Evolutionary conservation across 1,140 invertebrate species (phyloP).

Genomic region (Neuroterus valhalla): DNA sequence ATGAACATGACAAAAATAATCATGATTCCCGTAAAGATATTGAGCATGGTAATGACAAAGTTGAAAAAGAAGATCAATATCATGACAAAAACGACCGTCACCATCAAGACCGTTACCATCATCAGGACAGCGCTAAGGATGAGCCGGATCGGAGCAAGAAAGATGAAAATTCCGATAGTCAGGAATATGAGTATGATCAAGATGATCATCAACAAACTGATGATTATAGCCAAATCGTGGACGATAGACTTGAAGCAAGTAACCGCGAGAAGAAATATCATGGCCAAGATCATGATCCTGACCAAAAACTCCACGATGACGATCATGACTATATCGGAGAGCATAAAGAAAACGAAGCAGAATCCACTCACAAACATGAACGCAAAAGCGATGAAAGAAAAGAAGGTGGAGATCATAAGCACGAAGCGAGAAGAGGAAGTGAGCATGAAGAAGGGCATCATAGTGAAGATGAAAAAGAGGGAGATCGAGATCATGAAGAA

Average conservation of each 20-base stretch:
- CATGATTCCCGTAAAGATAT: too few relatives aligned
- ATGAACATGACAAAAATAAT: too few relatives aligned
- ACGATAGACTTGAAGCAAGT: background rate
- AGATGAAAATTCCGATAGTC: too few relatives aligned
- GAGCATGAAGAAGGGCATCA: conserved; percentile 62
- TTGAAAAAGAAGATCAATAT: too few relatives aligned
- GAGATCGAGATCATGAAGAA: conserved; percentile 10
- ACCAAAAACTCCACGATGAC: conserved; percentile 13
- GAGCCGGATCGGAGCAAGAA: too few relatives aligned
- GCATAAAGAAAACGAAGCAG: background rate
- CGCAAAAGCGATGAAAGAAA: conserved; percentile 2
- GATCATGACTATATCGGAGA: conserved; percentile 1
- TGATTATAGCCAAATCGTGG: background rate
- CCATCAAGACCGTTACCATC: too few relatives aligned
- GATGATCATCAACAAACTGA: background rate
- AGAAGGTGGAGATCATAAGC: conserved; percentile 32
- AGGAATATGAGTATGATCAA: too few relatives aligned
- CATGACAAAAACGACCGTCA: too few relatives aligned
- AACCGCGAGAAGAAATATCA: background rate
- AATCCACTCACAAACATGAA: background rate
- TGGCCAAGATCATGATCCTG: background rate
- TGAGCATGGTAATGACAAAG: too few relatives aligned
- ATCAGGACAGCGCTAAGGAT: too few relatives aligned
- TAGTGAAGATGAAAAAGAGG: too few relatives aligned
- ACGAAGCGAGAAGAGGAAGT: conserved; percentile 60